Conservation (phyloP, 1,140 invertebrate genomes). For the Drosophila subpulchrella region DNA sequence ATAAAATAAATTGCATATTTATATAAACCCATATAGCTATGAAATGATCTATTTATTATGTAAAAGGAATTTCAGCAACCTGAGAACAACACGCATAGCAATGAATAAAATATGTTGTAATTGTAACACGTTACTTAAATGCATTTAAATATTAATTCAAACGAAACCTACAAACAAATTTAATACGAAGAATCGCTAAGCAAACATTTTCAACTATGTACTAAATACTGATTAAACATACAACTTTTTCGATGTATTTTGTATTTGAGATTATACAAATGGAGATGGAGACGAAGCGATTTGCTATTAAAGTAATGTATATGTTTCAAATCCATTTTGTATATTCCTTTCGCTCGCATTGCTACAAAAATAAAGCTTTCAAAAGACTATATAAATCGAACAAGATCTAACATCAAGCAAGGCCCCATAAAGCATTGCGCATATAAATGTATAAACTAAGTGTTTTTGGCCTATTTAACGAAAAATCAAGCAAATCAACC, state of each 20-base stretch:
- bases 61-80: conserved; percentile 68
- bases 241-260: conserved; percentile 77
- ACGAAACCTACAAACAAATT: conserved; percentile 50
- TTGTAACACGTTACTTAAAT: conserved; percentile 81
- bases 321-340: conserved; percentile 56
- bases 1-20: conserved; percentile 56
- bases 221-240: conserved; percentile 52
- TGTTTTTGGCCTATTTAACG: conserved; percentile 52
- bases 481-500: conserved; percentile 46
- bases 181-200: conserved; percentile 47
- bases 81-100: conserved; percentile 45
- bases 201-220: conserved; percentile 54
- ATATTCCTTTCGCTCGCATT: conserved; percentile 67
- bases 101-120: conserved; percentile 60
- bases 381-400: conserved; percentile 55
- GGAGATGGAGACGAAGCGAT: conserved; percentile 26
- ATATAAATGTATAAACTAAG: conserved; percentile 31
- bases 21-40: conserved; percentile 52
- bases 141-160: conserved; percentile 79
- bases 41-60: conserved; percentile 47
- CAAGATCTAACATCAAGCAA: conserved; percentile 30
- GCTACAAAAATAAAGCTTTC: conserved; percentile 54
- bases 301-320: conserved; percentile 69
- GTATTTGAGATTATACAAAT: conserved; percentile 73
- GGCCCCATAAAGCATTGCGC: conserved; percentile 2